Base-by-base conservation (phyloP, 2,797 vertebrate genomes). In the Chaetodon trifasciatus region DNA sequence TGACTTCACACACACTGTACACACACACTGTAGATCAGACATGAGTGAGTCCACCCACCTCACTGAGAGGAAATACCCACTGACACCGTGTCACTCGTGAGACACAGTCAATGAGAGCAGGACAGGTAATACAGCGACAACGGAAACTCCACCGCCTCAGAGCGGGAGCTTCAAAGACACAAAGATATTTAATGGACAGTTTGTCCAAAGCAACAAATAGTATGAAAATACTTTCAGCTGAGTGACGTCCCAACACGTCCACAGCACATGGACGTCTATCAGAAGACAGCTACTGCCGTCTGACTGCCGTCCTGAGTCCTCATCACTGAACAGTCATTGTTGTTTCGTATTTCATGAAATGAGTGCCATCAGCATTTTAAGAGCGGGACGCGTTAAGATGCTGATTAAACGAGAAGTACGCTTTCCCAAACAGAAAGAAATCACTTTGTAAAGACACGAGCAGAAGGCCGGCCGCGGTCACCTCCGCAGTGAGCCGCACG, bases 111-210 rank as follows among this genome's bases (percentile, higher is more conserved):
- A 21, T 1, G 63, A 68, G 53, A 44, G 9, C 37, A 32, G 50
- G n/a, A 19, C 50, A 35, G 67, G 21, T 42, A 17, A 40, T 16
- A 69, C 56, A 46, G 21, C 39, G 37, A 70, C n/a, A 16, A 32
- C 9, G 64, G 81, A 89, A 89, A 89, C 81, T 74, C 71, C 71
- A 17, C 24, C 3, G 24, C 13, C 32, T 74, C 55, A 39, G 11
- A 69, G n/a, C 69, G 53, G 52, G 58, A 53, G 8, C 55, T 81
- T 63, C 24, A 58, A 74, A 79, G 67, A n/a, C 70, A 57, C 5
- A 39, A 19, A 32, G 6, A 21, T 9, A 42, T 70, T 28, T 74
- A 21, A 40, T 35, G 21, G 37, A 21, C 32, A 21, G 23, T 24
- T 78, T 52, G 66, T 69, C 56, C 13, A 6, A 55, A 16, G 47